Evolutionary conservation across 2,888 invertebrate species (phyloP), one percentile per base, ranked within the genome.

Genomic region (Hoplodrina blanda): DNA sequence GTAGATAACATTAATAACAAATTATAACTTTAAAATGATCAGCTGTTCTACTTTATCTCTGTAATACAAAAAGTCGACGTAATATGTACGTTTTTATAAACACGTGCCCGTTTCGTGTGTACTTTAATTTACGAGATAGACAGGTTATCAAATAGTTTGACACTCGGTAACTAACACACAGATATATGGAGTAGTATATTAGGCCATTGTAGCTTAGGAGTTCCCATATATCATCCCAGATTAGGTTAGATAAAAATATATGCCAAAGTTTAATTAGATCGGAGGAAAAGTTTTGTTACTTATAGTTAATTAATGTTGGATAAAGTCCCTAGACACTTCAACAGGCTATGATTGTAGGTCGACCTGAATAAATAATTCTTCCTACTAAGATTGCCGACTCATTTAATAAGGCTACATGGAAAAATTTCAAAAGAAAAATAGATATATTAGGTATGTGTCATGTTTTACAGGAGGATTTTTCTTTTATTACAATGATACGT

Each of bases 71-170:
- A 59, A 10, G n/a, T 10, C 20, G 17, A 49, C 7, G 30, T 50
- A 62, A 59, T 41, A 20, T 25, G 33, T 44, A 17, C 53, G 7
- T 76, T 80, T 63, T 73, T n/a, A 63, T 10, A 13, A 37, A 19
- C 69, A 80, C 52, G 76, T 30, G 46, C 41, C 8, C 0, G 2
- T 52, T 62, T 60, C 77, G 52, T 76, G 81, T 76, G 33, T 25
- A 63, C 19, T 80, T 62, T 52, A 52, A 59, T 62, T 62, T 46
- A 7, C 20, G 7, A 20, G 80, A 76, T 80, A 63, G 41, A 11
- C 37, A 68, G 81, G 76, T 80, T 76, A 76, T 76, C 76, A 25
- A 53, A 41, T 25, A 20, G 17, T 59, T 57, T 69, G 77, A 62
- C 72, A 56, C 49, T 44, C 10, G 4, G 52, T 52, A 33, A 62